phyloP scores from a whole-genome alignment of 2,888 invertebrate genomes.

The Mylabris sibirica region DNA sequence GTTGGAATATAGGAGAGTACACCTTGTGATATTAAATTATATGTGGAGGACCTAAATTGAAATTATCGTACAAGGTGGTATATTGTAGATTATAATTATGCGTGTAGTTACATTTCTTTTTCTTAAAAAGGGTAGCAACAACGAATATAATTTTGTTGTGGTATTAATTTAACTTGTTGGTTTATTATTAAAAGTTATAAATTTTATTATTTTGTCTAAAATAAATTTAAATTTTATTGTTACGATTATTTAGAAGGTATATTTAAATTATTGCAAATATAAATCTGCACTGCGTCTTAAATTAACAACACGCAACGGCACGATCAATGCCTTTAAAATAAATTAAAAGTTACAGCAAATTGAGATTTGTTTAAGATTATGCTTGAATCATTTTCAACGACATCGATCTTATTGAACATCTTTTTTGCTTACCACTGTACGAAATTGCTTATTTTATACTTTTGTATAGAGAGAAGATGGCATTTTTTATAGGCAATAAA shows the following conservation, averaged over 20 bases:
- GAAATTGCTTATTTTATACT: background rate
- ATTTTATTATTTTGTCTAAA: too few species aligned
- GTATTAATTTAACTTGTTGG: too few species aligned
- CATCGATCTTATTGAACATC: background rate
- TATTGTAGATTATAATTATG: too few species aligned
- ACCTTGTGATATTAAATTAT: background rate
- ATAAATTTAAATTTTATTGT: too few species aligned
- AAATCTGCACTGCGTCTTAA: conserved; percentile 2
- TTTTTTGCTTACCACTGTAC: background rate
- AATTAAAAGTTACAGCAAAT: background rate
- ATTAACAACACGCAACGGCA: background rate
- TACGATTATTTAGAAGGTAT: background rate
- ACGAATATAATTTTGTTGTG: too few species aligned
- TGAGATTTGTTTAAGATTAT: background rate
- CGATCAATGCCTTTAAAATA: background rate
- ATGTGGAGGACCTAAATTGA: background rate
- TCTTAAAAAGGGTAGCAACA: too few species aligned
- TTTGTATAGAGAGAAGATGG: background rate
- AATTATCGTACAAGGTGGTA: background rate
- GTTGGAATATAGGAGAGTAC: background rate
- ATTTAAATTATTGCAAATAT: background rate
- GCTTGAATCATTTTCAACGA: background rate
- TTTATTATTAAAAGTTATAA: too few species aligned
- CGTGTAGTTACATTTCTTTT: too few species aligned
- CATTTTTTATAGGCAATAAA: background rate